phyloP scores from a whole-genome alignment of 2,888 invertebrate genomes.

The Callosobruchus maculatus region DNA sequence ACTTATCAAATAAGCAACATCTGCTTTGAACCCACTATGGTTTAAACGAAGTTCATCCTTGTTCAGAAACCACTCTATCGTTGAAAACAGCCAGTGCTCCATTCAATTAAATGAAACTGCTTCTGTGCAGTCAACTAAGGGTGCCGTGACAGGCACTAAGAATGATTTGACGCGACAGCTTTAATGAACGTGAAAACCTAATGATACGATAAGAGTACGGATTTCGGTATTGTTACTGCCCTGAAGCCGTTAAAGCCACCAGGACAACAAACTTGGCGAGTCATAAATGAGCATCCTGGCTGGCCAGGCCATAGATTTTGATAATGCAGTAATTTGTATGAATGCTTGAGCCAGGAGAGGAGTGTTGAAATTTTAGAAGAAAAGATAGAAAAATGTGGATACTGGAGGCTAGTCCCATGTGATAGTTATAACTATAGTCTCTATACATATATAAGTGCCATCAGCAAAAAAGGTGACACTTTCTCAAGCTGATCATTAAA shows the following conservation, averaged over 20 bases:
- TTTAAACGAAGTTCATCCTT: background rate
- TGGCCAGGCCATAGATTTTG: too few relatives aligned
- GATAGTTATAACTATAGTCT: too few relatives aligned
- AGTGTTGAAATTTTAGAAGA: too few relatives aligned
- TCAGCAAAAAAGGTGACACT: too few relatives aligned
- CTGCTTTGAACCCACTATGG: background rate
- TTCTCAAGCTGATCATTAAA: too few relatives aligned
- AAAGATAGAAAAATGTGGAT: too few relatives aligned
- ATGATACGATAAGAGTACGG: background rate
- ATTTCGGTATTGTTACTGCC: background rate
- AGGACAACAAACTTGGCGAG: background rate
- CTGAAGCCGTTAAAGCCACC: background rate
- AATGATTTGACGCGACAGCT: background rate
- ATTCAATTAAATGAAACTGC: background rate
- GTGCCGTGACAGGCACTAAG: background rate
- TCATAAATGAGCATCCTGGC: too few relatives aligned
- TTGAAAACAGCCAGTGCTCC: background rate
- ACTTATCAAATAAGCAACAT: too few relatives aligned
- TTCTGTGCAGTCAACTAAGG: background rate
- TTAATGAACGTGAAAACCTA: background rate
- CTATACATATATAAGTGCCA: too few relatives aligned
- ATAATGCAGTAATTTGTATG: too few relatives aligned
- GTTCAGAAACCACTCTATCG: background rate
- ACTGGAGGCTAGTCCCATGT: too few relatives aligned
- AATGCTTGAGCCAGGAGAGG: too few relatives aligned